Evolutionary conservation across 1,140 invertebrate species (phyloP).

Genomic region (Lepidostoma basale): DNA sequence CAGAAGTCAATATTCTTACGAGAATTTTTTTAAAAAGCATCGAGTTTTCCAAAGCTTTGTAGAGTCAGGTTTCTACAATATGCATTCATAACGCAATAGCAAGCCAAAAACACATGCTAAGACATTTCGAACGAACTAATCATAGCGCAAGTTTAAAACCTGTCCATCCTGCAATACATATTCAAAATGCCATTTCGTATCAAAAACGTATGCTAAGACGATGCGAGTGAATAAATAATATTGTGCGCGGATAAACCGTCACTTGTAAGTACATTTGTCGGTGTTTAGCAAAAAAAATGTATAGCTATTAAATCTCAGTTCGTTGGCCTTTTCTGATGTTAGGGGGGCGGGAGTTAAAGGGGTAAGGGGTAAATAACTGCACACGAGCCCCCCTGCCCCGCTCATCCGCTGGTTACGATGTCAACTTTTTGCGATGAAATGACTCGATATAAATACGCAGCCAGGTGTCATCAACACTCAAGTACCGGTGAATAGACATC

Average conservation of each 20-base stretch:
- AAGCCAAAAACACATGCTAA: too few relatives aligned
- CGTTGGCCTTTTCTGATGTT: constrained; percentile 10
- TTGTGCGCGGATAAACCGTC: neutral
- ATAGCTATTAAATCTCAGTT: constrained; percentile 20
- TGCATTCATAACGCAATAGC: too few relatives aligned
- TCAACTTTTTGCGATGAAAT: constrained; percentile 41
- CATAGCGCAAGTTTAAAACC: too few relatives aligned
- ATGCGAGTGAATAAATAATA: neutral
- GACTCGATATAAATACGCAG: constrained; percentile 39
- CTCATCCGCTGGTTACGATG: constrained; percentile 28
- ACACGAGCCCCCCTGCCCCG: constrained; percentile 22
- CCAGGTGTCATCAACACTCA: constrained; percentile 19
- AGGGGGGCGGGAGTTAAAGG: neutral
- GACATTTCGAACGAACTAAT: too few relatives aligned
- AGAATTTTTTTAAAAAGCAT: too few relatives aligned
- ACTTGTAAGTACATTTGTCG: constrained; percentile 22
- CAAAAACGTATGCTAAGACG: too few relatives aligned
- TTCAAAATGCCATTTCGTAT: too few relatives aligned
- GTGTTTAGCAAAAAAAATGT: constrained; percentile 12
- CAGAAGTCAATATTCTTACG: too few relatives aligned
- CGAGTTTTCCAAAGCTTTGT: too few relatives aligned
- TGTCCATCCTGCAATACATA: too few relatives aligned
- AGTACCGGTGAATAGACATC: too few relatives aligned
- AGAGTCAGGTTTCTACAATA: too few relatives aligned
- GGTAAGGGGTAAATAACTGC: constrained; percentile 33